Evolutionary conservation across 2,113 vertebrate genomes (phyloP), one percentile per base, ranked within the genome.

Genomic region (Todiramphus chloris): DNA sequence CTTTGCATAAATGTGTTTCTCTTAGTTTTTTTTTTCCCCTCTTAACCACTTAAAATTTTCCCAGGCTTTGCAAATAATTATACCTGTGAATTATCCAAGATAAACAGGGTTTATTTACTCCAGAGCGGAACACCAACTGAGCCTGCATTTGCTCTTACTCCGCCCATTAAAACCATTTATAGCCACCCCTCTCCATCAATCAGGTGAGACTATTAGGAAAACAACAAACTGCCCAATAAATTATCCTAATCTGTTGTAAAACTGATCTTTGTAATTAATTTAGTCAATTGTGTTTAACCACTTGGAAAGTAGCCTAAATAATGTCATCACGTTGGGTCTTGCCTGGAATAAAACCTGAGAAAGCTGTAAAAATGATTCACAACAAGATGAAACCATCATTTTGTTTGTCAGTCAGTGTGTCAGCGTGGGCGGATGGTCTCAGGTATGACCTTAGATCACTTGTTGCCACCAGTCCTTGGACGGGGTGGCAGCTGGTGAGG

Each of bases 181-280:
- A 79, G 89, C 94, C 74, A 91, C 33, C 77, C 72, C 63, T 85
- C 82, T 90, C 90, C 48, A 95, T 93, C 96, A 95, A 60, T 96
- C 87, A 96, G 90, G 95, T 93, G 82, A 92, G 58, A 87, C 76
- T 68, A 87, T 93, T 94, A 96, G 70, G 60, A 94, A 96, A 96
- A 90, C 75, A 94, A 93, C 78, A 92, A 97, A 97, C 68, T 28
- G 24, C 63, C 87, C 93, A 83, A 93, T 97, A 93, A 96, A 89
- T 95, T 92, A 93, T 76, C 94, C 56, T 92, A 82, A 88, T 79
- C 17, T 74, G 50, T 87, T 92, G 89, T 94, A 96, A 94, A 97
- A 88, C 80, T 79, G 79, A 92, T 95, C 76, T 90, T 92, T 55
- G 72, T 92, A 97, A 97, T 96, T 97, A 93, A 87, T 94, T 87